Percentiles rank a stretch among this genome's conserved stretches.
Conservation (phyloP, 2,888 invertebrate species). For the Oscheius myriophilus region DNA sequence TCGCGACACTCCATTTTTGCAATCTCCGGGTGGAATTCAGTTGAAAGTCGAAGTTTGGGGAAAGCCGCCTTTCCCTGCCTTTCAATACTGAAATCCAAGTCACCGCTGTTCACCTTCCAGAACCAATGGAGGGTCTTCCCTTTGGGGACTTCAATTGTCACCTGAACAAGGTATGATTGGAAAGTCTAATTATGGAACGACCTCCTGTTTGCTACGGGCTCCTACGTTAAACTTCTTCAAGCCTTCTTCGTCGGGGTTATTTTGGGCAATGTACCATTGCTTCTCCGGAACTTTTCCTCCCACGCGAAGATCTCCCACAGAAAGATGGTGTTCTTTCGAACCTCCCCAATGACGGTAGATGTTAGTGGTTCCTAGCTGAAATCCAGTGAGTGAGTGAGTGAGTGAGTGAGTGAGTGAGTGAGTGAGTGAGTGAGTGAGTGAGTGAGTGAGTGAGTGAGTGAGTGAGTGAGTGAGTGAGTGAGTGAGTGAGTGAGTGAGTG, state of each 20-base stretch:
- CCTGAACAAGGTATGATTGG: conserved; percentile 5
- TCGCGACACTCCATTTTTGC: conserved; percentile 49
- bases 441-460: neutral
- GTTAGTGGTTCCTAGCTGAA: conserved; percentile 50
- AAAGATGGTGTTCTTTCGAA: conserved; percentile 34
- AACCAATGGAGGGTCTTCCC: conserved; percentile 23
- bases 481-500: neutral
- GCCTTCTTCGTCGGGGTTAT: conserved; percentile 47
- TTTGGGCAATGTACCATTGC: conserved; percentile 21
- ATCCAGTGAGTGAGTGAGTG: neutral
- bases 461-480: neutral
- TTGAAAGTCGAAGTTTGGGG: conserved; percentile 62
- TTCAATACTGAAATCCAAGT: conserved; percentile 53
- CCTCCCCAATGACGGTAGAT: conserved; percentile 58
- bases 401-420: neutral
- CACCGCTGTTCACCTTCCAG: conserved; percentile 50
- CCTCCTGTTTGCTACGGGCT: conserved; percentile 48
- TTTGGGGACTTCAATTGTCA: neutral
- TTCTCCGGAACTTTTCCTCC: conserved; percentile 59
- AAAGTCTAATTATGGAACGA: conserved; percentile 25
- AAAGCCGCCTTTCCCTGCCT: conserved; percentile 47
- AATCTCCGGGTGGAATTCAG: conserved; percentile 65
- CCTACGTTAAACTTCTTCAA: conserved; percentile 18
- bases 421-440: neutral
- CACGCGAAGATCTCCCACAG: conserved; percentile 56